phyloP scores from a whole-genome alignment of 2,797 vertebrate genomes.

The Zalophus californianus region DNA sequence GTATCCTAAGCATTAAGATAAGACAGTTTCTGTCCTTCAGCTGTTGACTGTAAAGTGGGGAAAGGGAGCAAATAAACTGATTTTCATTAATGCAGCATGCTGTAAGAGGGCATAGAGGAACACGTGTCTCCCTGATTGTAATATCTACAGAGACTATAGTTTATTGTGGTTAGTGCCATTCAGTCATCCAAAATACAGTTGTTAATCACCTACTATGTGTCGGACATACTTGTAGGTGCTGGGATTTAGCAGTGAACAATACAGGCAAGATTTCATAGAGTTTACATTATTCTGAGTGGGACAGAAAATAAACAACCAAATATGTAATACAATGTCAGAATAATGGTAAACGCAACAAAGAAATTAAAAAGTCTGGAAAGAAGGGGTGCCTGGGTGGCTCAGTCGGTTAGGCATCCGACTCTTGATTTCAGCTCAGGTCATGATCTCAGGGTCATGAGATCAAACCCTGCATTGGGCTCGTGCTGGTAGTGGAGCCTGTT shows the following conservation, averaged over 20 bases:
- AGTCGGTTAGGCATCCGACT: not conserved
- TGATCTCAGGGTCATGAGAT: not conserved
- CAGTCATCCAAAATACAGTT: conserved; percentile 1
- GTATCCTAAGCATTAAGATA: not conserved
- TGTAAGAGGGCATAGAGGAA: not conserved
- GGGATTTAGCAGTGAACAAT: not conserved
- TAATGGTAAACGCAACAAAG: not conserved
- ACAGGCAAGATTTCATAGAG: not conserved
- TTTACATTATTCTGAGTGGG: not conserved
- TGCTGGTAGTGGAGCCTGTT: not conserved
- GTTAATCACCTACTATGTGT: not conserved
- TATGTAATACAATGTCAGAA: not conserved
- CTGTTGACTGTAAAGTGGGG: not conserved
- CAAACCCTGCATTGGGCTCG: not conserved
- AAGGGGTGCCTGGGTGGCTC: not conserved
- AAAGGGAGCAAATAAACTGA: not conserved
- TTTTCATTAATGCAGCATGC: not conserved
- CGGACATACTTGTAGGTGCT: not conserved
- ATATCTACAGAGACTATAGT: not conserved
- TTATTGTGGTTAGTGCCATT: not conserved
- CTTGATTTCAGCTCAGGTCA: not conserved
- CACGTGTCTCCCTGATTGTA: not conserved
- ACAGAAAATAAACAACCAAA: not conserved
- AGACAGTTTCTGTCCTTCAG: not conserved
- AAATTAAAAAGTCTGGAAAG: not conserved